Evolutionary conservation across 2,113 vertebrate genomes (phyloP).

Genomic region (Hippopotamus amphibius): DNA sequence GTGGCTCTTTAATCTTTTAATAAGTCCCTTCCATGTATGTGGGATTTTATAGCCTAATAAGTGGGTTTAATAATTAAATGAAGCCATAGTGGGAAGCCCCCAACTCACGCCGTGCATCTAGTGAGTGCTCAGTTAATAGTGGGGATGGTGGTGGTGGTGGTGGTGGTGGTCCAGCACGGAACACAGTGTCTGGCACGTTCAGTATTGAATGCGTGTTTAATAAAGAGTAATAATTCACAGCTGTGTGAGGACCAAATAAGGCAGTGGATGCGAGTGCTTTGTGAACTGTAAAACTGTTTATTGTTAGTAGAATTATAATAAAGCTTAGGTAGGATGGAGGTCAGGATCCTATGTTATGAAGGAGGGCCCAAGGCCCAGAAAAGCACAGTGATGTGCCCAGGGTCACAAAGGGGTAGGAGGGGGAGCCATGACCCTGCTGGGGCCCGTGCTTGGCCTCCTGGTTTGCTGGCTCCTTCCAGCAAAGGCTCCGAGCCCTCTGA

Average conservation of each 20-base stretch:
- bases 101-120: neutral
- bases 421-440: neutral
- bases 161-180: neutral
- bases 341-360: neutral
- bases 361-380: neutral
- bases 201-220: neutral
- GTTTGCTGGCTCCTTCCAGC: neutral
- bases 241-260: neutral
- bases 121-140: neutral
- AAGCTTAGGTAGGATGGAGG: neutral
- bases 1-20: neutral
- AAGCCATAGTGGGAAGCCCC: neutral
- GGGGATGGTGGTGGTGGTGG: neutral
- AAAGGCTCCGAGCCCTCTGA: neutral
- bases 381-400: neutral
- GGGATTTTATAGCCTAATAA: neutral
- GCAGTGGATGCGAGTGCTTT: neutral
- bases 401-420: rapidly evolving
- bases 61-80: neutral
- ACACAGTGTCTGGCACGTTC: neutral
- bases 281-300: neutral
- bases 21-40: neutral
- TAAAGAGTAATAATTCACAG: neutral
- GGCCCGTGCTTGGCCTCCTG: neutral
- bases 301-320: neutral